These are phyloP conservation scores for Nezara viridula DNA, from an alignment of 2,888 invertebrate species.

Conservation along the genomic window DNA sequence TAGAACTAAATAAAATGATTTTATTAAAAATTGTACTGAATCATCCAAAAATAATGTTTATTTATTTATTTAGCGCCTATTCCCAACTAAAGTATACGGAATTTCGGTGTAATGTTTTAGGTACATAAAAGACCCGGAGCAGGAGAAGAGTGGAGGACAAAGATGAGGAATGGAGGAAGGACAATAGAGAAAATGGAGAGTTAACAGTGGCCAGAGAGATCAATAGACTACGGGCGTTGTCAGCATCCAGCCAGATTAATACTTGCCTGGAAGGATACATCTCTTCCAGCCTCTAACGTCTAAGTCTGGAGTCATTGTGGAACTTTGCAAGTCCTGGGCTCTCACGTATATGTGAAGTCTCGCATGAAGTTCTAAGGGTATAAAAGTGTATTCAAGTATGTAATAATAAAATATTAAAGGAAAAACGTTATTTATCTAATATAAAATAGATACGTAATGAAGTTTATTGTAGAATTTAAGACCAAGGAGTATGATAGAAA, in stretches of 20 bases:
- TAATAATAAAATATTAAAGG: no score
- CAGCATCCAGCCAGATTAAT: slow-evolving; percentile 44
- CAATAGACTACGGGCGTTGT: slow-evolving; percentile 60
- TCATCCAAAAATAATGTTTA: no score
- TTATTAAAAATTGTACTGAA: no score
- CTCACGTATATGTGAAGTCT: background rate
- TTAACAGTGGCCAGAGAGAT: slow-evolving; percentile 65
- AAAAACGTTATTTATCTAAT: no score
- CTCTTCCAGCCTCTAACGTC: background rate
- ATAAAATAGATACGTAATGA: no score
- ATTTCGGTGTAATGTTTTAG: background rate
- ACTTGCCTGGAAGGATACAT: slow-evolving; percentile 27
- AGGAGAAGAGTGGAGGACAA: background rate
- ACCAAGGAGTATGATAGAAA: no score
- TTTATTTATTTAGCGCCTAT: no score
- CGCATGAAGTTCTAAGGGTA: no score
- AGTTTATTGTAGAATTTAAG: no score
- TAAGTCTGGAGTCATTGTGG: background rate
- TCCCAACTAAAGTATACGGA: background rate
- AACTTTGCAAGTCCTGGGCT: background rate
- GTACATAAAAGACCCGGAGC: background rate
- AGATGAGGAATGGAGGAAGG: slow-evolving; percentile 61
- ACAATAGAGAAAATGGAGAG: slow-evolving; percentile 59
- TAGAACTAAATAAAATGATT: no score
- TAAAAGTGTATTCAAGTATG: no score